Conservation (phyloP, 2,113 vertebrate genomes). For the Scytalopus superciliaris region DNA sequence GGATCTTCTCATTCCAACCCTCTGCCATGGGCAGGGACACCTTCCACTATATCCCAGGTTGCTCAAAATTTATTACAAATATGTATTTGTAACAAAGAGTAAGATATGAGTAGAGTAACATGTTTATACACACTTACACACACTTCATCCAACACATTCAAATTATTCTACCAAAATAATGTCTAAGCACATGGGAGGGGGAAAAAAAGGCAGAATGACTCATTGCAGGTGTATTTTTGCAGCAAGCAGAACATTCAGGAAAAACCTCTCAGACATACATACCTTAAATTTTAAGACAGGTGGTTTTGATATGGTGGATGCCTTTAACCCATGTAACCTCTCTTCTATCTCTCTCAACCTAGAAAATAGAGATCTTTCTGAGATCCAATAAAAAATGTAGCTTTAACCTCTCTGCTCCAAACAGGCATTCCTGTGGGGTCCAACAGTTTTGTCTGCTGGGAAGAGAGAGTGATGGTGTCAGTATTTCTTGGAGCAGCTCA, state of each 20-base stretch:
- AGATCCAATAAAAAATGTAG: slow-evolving; percentile 33
- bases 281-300: slow-evolving; percentile 97
- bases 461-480: background rate
- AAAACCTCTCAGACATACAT: background rate
- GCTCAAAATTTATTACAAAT: background rate
- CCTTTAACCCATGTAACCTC: slow-evolving; percentile 83
- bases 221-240: background rate
- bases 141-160: background rate
- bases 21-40: background rate
- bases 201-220: background rate
- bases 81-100: background rate
- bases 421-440: slow-evolving; percentile 20
- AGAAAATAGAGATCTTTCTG: slow-evolving; percentile 57
- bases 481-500: background rate
- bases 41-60: background rate
- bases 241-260: background rate
- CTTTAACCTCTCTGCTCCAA: slow-evolving; percentile 45
- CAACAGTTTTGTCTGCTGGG: slow-evolving; percentile 24
- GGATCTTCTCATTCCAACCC: background rate
- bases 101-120: background rate
- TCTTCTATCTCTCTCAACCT: slow-evolving; percentile 92
- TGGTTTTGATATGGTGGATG: slow-evolving; percentile 78
- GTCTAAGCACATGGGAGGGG: background rate
- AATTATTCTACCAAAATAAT: background rate
- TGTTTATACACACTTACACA: background rate